A percentile compares a stretch with the other conserved stretches of the same genome.
phyloP scores from a whole-genome alignment of 1,140 invertebrate genomes.

The Sitophilus oryzae region DNA sequence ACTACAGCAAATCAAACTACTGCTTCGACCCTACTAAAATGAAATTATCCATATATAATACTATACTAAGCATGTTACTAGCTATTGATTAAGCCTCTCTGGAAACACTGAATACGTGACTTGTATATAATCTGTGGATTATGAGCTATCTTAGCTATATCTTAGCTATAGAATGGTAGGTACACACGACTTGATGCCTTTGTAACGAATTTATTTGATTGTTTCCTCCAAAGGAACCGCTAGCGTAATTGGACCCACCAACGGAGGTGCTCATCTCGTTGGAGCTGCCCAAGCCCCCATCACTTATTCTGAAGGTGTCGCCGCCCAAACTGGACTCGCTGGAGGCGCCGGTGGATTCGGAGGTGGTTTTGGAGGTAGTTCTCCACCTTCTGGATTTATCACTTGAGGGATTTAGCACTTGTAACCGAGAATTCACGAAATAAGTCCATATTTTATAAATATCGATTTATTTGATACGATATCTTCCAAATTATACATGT shows the following conservation, averaged over 20 bases:
- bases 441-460: not conserved
- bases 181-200: no score
- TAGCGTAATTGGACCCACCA: constrained; percentile 25
- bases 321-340: constrained; percentile 14
- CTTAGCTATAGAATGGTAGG: no score
- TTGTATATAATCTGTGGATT: no score
- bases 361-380: constrained; percentile 8
- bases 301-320: constrained; percentile 23
- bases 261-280: constrained; percentile 23
- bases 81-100: no score
- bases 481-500: not conserved
- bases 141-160: no score
- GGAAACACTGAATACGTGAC: no score
- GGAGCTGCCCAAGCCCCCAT: constrained; percentile 25
- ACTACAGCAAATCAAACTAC: no score
- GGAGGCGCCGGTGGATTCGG: constrained; percentile 17
- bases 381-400: not conserved
- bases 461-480: not conserved
- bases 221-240: constrained; percentile 18
- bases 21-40: no score
- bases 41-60: no score
- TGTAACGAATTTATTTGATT: not conserved
- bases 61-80: no score
- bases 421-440: no score
- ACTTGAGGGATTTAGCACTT: no score